A percentile compares a stretch with the other conserved stretches of the same genome.
These are phyloP conservation scores for Nasonia vitripennis DNA, from an alignment of 1,140 invertebrate genomes.

Conservation along the genomic window DNA sequence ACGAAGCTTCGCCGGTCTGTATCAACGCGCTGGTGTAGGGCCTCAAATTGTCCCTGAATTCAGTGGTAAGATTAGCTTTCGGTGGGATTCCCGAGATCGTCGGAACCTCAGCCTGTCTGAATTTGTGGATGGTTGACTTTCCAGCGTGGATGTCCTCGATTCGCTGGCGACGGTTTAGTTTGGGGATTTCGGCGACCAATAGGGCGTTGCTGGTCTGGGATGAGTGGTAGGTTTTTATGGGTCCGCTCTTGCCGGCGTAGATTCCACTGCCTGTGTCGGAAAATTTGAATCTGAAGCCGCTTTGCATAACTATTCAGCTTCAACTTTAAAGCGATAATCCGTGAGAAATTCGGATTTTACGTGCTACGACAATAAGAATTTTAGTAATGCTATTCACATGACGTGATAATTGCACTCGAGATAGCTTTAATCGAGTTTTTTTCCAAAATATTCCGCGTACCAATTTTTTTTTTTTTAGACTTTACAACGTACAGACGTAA, in stretches of 20 bases:
- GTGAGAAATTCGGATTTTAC: not conserved
- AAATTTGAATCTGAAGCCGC: not conserved
- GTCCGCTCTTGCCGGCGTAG: constrained; percentile 67
- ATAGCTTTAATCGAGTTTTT: too few species aligned
- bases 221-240: constrained; percentile 51
- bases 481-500: too few species aligned
- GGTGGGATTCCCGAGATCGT: constrained; percentile 35
- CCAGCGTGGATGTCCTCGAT: constrained; percentile 26
- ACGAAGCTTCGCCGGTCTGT: constrained; percentile 39
- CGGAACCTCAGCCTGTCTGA: constrained; percentile 53
- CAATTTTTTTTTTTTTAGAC: too few species aligned
- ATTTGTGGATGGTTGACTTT: constrained; percentile 46
- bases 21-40: constrained; percentile 56
- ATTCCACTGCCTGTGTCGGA: constrained; percentile 75
- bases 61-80: constrained; percentile 2
- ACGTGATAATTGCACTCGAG: too few species aligned
- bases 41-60: constrained; percentile 50
- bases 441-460: too few species aligned
- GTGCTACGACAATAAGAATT: not conserved
- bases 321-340: too few species aligned
- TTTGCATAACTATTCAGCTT: not conserved
- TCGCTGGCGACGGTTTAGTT: constrained; percentile 50
- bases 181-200: constrained; percentile 64
- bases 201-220: constrained; percentile 55
- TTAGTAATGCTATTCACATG: too few species aligned